phyloP scores from a whole-genome alignment of 2,888 invertebrate genomes.

The Cryptocheilus praepositus region DNA sequence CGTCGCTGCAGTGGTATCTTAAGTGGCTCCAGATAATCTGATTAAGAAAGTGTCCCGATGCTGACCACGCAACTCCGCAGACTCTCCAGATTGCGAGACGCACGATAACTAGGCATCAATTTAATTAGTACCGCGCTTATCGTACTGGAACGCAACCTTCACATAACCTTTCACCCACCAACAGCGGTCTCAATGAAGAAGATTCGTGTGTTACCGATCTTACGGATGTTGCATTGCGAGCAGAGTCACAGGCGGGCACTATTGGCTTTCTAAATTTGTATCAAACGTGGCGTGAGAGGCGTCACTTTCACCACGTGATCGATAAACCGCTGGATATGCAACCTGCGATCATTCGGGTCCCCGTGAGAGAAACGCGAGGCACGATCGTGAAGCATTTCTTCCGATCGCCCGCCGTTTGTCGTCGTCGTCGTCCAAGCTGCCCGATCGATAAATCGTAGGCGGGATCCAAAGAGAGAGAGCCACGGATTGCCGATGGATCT shows the following conservation, averaged over 20 bases:
- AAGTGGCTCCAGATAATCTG: no score
- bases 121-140: no score
- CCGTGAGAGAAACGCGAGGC: conserved; percentile 36
- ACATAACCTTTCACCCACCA: no score
- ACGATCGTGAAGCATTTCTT: conserved; percentile 36
- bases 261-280: conserved; percentile 72
- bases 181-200: no score
- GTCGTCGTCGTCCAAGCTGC: neutral
- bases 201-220: neutral
- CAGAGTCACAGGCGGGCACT: conserved; percentile 36
- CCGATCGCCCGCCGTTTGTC: neutral
- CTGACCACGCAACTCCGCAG: no score
- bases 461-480: no score
- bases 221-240: conserved; percentile 34
- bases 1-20: no score
- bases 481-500: no score
- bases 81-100: no score
- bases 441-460: conserved; percentile 27
- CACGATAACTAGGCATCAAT: no score
- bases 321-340: conserved; percentile 30
- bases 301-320: conserved; percentile 67
- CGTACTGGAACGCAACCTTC: no score
- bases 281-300: conserved; percentile 47
- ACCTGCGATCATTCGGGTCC: conserved; percentile 5
- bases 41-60: no score